Evolutionary conservation across 2,113 vertebrate species (phyloP).

Genomic region (Spilogale gracilis): DNA sequence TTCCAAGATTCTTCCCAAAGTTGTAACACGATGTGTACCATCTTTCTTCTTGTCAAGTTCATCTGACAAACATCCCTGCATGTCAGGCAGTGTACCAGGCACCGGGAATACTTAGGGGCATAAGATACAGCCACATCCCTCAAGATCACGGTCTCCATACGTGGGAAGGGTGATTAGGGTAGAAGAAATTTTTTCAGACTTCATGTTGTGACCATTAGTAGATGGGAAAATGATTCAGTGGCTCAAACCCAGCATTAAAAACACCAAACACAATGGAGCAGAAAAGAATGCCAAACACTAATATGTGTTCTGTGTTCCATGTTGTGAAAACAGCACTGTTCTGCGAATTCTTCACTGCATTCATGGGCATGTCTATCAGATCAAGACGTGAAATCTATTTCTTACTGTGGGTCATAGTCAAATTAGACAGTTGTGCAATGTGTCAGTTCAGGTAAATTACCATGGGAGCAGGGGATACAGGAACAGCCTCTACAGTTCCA

Average conservation of each 20-base stretch:
- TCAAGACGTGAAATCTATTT: not conserved
- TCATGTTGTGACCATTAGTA: not conserved
- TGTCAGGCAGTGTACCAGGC: not conserved
- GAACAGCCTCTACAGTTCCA: fast-evolving
- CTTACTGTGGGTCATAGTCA: not conserved
- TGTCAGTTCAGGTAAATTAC: not conserved
- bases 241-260: not conserved
- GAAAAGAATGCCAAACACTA: not conserved
- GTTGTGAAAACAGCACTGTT: not conserved
- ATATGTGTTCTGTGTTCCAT: fast-evolving
- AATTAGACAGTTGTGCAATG: not conserved
- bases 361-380: no score
- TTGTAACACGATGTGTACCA: fast-evolving
- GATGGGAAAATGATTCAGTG: not conserved
- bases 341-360: not conserved
- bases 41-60: not conserved
- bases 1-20: not conserved
- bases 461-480: fast-evolving
- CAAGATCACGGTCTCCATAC: fast-evolving
- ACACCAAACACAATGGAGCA: not conserved
- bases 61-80: not conserved
- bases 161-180: not conserved
- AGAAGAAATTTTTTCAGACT: not conserved
- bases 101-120: fast-evolving
- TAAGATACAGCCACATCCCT: not conserved